phyloP scores from a whole-genome alignment of 2,888 invertebrate genomes.

The Iselma pallidipennis region DNA sequence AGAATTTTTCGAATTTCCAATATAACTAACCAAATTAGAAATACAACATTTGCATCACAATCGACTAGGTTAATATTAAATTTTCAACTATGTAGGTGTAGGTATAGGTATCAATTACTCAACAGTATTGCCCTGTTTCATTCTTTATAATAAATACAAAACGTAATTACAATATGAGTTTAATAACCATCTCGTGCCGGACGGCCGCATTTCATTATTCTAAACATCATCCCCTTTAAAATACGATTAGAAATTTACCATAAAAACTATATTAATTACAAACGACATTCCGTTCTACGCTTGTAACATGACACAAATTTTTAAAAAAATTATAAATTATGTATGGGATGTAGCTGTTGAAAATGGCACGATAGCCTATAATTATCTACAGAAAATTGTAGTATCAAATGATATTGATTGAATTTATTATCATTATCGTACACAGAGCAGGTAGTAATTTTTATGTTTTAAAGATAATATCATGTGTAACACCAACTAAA shows the following conservation, averaged over 20 bases:
- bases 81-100: too few relatives aligned
- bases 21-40: not conserved
- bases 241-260: not conserved
- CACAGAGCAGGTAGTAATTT: conserved; percentile 9
- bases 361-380: not conserved
- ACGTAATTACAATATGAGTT: not conserved
- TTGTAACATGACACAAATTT: not conserved
- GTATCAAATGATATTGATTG: conserved; percentile 11
- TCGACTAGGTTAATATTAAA: not conserved
- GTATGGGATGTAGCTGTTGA: not conserved
- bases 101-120: not conserved
- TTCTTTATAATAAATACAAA: not conserved
- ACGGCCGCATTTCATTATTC: too few relatives aligned
- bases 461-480: conserved; percentile 12
- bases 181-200: not conserved
- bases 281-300: not conserved
- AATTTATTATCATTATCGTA: conserved; percentile 15
- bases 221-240: not conserved
- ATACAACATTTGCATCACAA: not conserved
- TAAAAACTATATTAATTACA: not conserved
- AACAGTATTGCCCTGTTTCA: not conserved
- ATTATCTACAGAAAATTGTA: conserved; percentile 7
- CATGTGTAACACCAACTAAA: conserved; percentile 6
- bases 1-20: conserved; percentile 4
- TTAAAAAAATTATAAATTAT: not conserved